A percentile compares a stretch with the other conserved stretches of the same genome.
Evolutionary conservation across 2,797 vertebrate species (phyloP).

Genomic region (Acomys russatus): DNA sequence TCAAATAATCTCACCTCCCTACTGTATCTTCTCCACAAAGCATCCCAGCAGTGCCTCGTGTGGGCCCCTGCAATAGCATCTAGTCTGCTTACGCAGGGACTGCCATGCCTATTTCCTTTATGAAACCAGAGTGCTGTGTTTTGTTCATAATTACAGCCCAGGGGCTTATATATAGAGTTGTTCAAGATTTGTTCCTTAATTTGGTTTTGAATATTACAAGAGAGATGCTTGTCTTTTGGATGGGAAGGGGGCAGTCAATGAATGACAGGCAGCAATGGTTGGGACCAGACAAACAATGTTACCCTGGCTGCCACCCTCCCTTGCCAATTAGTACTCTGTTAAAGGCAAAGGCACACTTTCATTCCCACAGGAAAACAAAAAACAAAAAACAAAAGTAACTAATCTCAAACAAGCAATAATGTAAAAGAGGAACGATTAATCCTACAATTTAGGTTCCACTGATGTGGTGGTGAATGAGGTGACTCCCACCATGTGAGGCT

Average conservation of each 20-base stretch:
- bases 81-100: not conserved
- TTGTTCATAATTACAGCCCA: not conserved
- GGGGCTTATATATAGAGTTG: not conserved
- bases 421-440: not conserved
- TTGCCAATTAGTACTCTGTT: fast-evolving
- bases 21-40: not conserved
- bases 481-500: not conserved
- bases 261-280: not conserved
- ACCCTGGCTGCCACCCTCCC: fast-evolving
- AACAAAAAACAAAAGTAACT: not conserved
- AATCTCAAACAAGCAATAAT: not conserved
- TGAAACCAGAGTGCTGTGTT: not conserved
- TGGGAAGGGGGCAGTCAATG: not conserved
- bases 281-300: not conserved
- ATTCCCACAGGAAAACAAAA: not conserved
- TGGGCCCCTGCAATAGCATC: not conserved
- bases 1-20: not conserved
- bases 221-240: not conserved
- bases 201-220: not conserved
- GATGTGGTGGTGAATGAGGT: fast-evolving
- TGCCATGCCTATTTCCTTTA: not conserved
- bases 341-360: not conserved
- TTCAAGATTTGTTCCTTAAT: not conserved
- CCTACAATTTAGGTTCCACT: fast-evolving
- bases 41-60: too few species aligned